Conservation (phyloP, 2,113 vertebrate species). For the Numida meleagris region DNA sequence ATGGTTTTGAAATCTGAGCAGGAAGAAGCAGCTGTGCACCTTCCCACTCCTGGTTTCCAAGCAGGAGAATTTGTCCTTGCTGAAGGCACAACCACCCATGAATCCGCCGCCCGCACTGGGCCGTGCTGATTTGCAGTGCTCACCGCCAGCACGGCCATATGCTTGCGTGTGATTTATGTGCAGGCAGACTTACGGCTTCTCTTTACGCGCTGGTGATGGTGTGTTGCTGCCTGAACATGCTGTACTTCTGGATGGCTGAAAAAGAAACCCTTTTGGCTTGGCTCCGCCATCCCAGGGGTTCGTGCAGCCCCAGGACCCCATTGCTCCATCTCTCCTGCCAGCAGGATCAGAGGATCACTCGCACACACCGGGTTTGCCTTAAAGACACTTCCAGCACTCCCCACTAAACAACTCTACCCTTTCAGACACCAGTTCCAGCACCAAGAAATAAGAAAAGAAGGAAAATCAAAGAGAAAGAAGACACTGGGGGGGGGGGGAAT, state of each 20-base stretch:
- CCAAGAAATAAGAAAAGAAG: neutral
- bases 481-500: neutral
- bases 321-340: neutral
- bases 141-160: accelerated
- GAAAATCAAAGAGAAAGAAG: neutral
- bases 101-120: accelerated
- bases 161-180: accelerated
- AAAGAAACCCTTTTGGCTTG: neutral
- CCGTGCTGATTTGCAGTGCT: accelerated
- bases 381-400: conserved; percentile 17
- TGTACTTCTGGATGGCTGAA: no score
- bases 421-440: conserved; percentile 1
- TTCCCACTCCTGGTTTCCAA: neutral
- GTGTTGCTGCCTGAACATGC: accelerated
- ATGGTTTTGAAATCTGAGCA: neutral
- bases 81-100: neutral
- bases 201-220: neutral
- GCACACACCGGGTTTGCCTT: neutral
- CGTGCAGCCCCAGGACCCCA: accelerated
- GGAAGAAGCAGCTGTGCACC: accelerated
- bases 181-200: accelerated
- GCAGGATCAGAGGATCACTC: neutral
- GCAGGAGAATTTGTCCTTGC: no score
- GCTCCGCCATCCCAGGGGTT: accelerated
- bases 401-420: neutral